Conservation (phyloP, 2,888 invertebrate species). For the Agrochola circellaris region DNA sequence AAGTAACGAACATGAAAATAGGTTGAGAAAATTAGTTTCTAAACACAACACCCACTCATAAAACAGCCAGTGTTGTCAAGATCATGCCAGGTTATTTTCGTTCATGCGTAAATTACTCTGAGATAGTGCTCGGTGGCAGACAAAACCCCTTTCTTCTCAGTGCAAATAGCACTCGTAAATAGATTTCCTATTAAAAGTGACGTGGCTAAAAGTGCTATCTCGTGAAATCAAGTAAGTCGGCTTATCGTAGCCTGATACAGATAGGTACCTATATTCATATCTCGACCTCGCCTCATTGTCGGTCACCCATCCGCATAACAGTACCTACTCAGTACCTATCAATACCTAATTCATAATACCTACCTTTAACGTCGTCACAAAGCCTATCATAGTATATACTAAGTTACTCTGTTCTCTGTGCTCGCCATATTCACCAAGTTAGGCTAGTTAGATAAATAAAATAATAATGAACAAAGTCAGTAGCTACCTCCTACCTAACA, state of each 20-base stretch:
- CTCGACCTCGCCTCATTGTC: slow-evolving; percentile 46
- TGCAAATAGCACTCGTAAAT: slow-evolving; percentile 14
- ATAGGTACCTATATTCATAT: slow-evolving; percentile 24
- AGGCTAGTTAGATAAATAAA: not conserved
- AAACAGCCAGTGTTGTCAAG: slow-evolving; percentile 51
- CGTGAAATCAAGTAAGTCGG: slow-evolving; percentile 32
- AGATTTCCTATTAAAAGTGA: slow-evolving; percentile 25
- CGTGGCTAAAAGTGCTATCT: slow-evolving; percentile 44
- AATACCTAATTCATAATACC: slow-evolving; percentile 16
- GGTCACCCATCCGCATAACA: slow-evolving; percentile 45
- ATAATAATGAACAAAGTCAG: not conserved
- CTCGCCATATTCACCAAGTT: not conserved
- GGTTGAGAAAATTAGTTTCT: slow-evolving; percentile 46
- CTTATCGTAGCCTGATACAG: slow-evolving; percentile 38
- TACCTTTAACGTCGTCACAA: slow-evolving; percentile 3
- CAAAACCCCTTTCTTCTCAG: slow-evolving; percentile 17
- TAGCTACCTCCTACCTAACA: not conserved
- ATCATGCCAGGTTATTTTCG: slow-evolving; percentile 52
- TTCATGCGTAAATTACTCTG: slow-evolving; percentile 42
- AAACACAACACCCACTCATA: slow-evolving; percentile 51
- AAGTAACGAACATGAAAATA: slow-evolving; percentile 28
- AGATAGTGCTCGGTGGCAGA: slow-evolving; percentile 19
- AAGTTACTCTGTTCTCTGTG: not conserved
- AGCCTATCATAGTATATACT: not conserved
- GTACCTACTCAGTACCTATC: slow-evolving; percentile 18